Base-by-base conservation (phyloP, 2,113 vertebrate species). In the Nannospalax galili region DNA sequence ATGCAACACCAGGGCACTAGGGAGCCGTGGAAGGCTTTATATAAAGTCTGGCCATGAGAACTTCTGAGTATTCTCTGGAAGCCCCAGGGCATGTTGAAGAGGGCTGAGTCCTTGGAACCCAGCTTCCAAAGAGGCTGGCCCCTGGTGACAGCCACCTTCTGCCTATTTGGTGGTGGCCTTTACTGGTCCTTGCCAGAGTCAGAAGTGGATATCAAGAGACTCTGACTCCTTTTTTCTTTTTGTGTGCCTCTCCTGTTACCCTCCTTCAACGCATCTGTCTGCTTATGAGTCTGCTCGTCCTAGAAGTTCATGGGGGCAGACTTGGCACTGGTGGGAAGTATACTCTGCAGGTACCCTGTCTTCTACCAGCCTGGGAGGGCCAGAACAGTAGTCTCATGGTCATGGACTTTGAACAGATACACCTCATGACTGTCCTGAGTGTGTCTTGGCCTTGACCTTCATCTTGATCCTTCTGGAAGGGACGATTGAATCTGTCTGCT, bases 381-480 rank as follows among this genome's bases (percentile, higher is more conserved):
- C 52, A 56, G 6, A 0, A 17, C 40, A 92, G 10, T 0, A 0
- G 35, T 37, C 10, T 40, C 5, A 0, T 65, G 28, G n/a, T 35
- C 3, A 28, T 22, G 62, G 32, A n/a, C 48, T 67, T 56, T 26
- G 78, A 48, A 52, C 16, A 42, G 56, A 73, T 8, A 14, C 40
- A 5, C 52, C 77, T n/a, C 11, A 1, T 56, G 69, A 20, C 28
- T 3, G 19, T 78, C 74, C 48, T 79, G 7, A 42, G 20, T 62
- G 62, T 70, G 24, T 73, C 74, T 40, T 82, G 70, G 91, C 84
- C 52, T 78, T 90, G 60, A 60, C 85, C 81, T 92, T 86, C 62
- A 58, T 45, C 88, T 48, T 80, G n/a, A 84, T 75, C 88, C 67
- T 89, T 92, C 56, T 35, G 60, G 28, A 89, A 93, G 52, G 67